phyloP scores from a whole-genome alignment of 2,797 vertebrate genomes.

The Carcharodon carcharias region DNA sequence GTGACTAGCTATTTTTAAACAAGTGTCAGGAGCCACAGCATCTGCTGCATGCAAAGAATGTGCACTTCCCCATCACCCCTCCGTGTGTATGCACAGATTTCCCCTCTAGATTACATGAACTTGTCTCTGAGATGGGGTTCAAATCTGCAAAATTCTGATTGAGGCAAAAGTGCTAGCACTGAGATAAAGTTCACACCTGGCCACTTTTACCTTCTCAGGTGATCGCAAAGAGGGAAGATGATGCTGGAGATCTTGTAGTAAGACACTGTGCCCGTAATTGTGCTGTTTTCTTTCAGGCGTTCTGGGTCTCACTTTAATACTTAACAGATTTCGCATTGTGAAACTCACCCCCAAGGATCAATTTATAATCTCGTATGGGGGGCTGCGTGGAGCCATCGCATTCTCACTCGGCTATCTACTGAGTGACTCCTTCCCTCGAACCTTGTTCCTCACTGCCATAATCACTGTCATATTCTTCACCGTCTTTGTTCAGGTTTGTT shows the following conservation, averaged over 20 bases:
- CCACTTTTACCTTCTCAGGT: not conserved
- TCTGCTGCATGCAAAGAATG: not conserved
- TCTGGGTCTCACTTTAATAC: slow-evolving; percentile 79
- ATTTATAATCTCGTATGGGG: slow-evolving; percentile 94
- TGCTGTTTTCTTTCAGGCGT: slow-evolving; percentile 63
- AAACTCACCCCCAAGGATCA: slow-evolving; percentile 95
- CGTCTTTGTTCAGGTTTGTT: slow-evolving; percentile 86
- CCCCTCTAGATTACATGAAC: not conserved
- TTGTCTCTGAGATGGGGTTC: not conserved
- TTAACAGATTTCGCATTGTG: slow-evolving; percentile 96
- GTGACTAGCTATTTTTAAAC: not conserved
- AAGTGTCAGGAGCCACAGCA: not conserved
- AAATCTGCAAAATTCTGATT: not conserved
- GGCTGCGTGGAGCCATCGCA: slow-evolving; percentile 91
- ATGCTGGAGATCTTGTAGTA: not conserved
- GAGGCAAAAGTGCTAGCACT: not conserved
- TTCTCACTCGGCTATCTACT: slow-evolving; percentile 90
- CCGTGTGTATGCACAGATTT: not conserved
- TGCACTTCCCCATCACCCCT: not conserved
- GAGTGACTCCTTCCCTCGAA: slow-evolving; percentile 61
- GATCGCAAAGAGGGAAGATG: not conserved
- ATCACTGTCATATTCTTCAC: slow-evolving; percentile 99
- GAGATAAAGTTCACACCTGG: not conserved
- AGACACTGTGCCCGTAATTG: not conserved
- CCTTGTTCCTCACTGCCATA: slow-evolving; percentile 93